Base-by-base conservation (phyloP, 2,888 invertebrate species). In the Cephus rjabovi region DNA sequence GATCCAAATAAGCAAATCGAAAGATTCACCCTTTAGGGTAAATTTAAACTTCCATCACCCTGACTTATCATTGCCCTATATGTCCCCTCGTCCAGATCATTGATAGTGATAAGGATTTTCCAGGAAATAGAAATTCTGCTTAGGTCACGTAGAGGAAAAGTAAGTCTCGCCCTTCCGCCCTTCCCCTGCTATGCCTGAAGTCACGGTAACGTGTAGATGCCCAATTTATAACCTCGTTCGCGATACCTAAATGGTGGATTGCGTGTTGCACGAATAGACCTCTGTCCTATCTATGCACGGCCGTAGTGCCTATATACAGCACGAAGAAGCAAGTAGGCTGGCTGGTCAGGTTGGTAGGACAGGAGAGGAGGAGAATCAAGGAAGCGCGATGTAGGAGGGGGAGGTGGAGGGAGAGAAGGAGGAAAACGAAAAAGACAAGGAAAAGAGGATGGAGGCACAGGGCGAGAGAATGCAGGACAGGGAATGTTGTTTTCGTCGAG, bases 321-420 rank as follows among this genome's bases (percentile, higher is more conserved):
- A 23, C 56, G 56, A 56, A 56, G 56, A 56, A 56, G 23, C 56
- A 56, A 56, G 56, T 56, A 23, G 56, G 56, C 56, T 56, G 56
- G 56, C 56, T 56, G 56, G 9, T 56, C 56, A 6, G 23, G 23
- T 56, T 9, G 56, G 56, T 56, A 56, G 23, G 2, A 56, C 56
- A 6, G 75, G 69, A 77, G 70, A 75, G 31, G 31, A 68, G 34
- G 23, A 79, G 76, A 73, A 76, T 76, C 23, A 34, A 31, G 76
- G 56, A 34, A 23, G 34, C 40, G 75, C 69, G 37, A 75, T 23
- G 31, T 71, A 75, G 23, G 34, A 11, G n/a, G 6, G n/a, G 11
- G 34, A 31, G 15, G 4, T 15, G 11, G 15, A 30, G 69, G 34
- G 34, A 35, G 75, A 31, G 68, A 74, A 70, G 33, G n/a, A 56